phyloP scores from a whole-genome alignment of 1,140 invertebrate species.

The Solenopsis fugax region DNA sequence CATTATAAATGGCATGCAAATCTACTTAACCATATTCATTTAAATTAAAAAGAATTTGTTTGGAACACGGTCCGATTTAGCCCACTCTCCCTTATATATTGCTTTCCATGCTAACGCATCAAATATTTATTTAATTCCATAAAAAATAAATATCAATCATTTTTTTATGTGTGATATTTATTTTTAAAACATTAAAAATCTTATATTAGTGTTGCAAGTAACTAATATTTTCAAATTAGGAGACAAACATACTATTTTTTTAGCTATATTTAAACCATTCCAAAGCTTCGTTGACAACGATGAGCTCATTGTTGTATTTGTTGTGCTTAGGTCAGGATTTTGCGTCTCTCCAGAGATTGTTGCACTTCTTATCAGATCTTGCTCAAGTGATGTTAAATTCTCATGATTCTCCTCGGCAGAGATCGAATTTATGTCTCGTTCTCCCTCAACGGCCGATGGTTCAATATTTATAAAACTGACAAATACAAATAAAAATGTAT shows the following conservation, averaged over 20 bases:
- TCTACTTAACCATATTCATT: too few species aligned
- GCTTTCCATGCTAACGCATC: background rate
- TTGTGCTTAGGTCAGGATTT: slow-evolving; percentile 80
- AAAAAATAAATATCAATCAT: slow-evolving; percentile 6
- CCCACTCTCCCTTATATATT: too few species aligned
- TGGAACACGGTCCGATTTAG: too few species aligned
- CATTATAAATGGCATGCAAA: too few species aligned
- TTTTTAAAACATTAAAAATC: slow-evolving; percentile 2
- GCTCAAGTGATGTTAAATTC: slow-evolving; percentile 79
- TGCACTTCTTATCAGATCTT: slow-evolving; percentile 73
- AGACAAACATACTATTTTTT: slow-evolving; percentile 56
- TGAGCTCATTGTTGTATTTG: slow-evolving; percentile 80
- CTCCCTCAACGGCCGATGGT: slow-evolving; percentile 88
- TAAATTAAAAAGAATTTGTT: too few species aligned
- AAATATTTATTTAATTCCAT: background rate
- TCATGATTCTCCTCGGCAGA: slow-evolving; percentile 81
- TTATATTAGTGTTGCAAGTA: background rate
- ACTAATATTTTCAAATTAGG: background rate
- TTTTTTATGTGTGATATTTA: background rate
- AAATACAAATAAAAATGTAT: slow-evolving; percentile 29
- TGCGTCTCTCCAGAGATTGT: slow-evolving; percentile 67
- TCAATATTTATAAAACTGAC: slow-evolving; percentile 90
- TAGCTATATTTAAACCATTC: slow-evolving; percentile 74
- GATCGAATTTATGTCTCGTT: slow-evolving; percentile 79
- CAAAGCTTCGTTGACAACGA: slow-evolving; percentile 82